phyloP scores from a whole-genome alignment of 1,140 invertebrate genomes.

The Sitodiplosis mosellana region DNA sequence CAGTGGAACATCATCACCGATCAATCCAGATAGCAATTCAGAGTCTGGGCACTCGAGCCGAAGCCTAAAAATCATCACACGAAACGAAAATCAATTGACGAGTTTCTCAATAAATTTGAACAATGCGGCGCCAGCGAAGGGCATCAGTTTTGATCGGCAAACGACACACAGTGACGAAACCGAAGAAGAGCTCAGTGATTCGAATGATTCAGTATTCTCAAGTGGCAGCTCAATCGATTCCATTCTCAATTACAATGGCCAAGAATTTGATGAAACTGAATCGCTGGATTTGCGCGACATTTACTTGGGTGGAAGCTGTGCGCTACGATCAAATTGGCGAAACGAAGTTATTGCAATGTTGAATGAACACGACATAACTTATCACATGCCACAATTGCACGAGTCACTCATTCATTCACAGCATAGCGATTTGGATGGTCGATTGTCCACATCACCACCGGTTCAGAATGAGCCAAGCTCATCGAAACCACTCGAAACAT shows the following conservation, averaged over 20 bases:
- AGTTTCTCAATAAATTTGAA: conserved; percentile 16
- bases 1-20: conserved; percentile 23
- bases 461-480: not conserved
- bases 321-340: conserved; percentile 87
- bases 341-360: conserved; percentile 83
- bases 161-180: not conserved
- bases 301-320: conserved; percentile 80
- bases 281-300: conserved; percentile 14
- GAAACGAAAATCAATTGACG: not conserved
- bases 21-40: conserved; percentile 5
- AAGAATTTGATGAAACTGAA: conserved; percentile 10
- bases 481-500: not conserved
- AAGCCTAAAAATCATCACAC: not conserved
- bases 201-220: conserved; percentile 24
- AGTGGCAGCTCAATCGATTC: conserved; percentile 20
- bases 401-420: conserved; percentile 14
- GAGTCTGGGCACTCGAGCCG: not conserved
- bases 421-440: not conserved
- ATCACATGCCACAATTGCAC: conserved; percentile 25
- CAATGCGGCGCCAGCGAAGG: conserved; percentile 7
- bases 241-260: not conserved
- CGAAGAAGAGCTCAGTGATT: conserved; percentile 17
- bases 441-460: not conserved
- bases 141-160: not conserved
- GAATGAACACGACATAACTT: conserved; percentile 73